Evolutionary conservation across 2,888 invertebrate species (phyloP).

Genomic region (Perizoma flavofasciatum): DNA sequence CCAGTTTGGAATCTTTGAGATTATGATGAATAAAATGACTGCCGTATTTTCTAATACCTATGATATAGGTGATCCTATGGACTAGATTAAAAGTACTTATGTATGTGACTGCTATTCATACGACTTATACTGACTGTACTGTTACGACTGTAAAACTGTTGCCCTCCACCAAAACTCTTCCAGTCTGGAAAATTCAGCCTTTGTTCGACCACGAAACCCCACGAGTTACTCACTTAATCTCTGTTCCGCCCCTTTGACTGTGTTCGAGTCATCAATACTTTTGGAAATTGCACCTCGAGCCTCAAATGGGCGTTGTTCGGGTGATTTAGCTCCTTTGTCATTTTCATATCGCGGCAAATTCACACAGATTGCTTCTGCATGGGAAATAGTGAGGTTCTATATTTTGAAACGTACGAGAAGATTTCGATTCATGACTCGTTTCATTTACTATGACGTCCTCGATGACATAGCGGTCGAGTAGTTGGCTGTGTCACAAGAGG

Average conservation of each 20-base stretch:
- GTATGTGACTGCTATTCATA: constrained; percentile 9
- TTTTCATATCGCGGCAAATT: constrained; percentile 24
- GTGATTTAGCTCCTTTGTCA: constrained; percentile 42
- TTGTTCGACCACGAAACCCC: constrained; percentile 68
- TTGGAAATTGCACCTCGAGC: constrained; percentile 61
- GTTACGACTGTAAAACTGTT: constrained; percentile 39
- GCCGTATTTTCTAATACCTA: too few species aligned
- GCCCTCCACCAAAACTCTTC: constrained; percentile 68
- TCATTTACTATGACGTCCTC: too few species aligned
- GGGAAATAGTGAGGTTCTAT: neutral
- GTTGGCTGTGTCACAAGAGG: too few species aligned
- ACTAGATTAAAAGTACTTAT: too few species aligned
- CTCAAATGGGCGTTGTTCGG: constrained; percentile 44
- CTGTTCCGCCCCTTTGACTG: constrained; percentile 62
- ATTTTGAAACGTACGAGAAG: neutral
- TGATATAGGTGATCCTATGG: too few species aligned
- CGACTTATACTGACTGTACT: constrained; percentile 43
- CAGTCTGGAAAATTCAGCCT: constrained; percentile 67
- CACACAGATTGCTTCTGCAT: constrained; percentile 6
- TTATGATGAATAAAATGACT: too few species aligned
- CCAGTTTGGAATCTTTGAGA: too few species aligned
- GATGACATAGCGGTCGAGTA: too few species aligned
- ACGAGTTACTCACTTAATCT: constrained; percentile 74
- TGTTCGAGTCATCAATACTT: constrained; percentile 72
- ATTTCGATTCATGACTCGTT: neutral